Evolutionary conservation across 2,888 invertebrate species (phyloP), one percentile per base, ranked within the genome.

Genomic region (Thera britannica): DNA sequence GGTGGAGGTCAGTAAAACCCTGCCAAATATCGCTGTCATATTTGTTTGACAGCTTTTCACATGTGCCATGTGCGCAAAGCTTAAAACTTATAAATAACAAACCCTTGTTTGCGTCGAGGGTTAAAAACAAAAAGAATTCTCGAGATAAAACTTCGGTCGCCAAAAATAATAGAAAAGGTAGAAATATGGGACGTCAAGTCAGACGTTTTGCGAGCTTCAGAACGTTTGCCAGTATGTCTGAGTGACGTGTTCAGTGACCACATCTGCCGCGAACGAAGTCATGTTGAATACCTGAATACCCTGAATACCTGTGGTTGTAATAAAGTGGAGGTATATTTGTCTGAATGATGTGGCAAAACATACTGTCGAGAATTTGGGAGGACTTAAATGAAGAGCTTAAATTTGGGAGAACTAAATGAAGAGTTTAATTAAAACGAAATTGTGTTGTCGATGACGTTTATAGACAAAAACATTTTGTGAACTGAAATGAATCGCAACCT

Each of bases 221-320:
- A 64, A 68, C 58, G 64, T 65, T 65, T 68, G 54, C 64, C 63
- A 52, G 67, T 52, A 60, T 54, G 60, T 54, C 64, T 41, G 52
- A 12, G 38, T 56, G 67, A 68, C 68, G 54, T 68, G 60, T 52
- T 61, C 64, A 58, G 44, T 68, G 68, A 68, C 68, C 64, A 63
- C 44, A 41, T 48, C 34, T 41, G 58, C 38, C 52, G 48, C 60
- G 68, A 58, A 58, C 61, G 49, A 58, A 62, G 46, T 60, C 57
- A 60, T 63, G 63, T 49, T 56, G 54, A 62, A 67, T 62, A 57
- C 58, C 48, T 49, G 12, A 44, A 52, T 11, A 49, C 7, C 34
- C 2, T 11, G n/a, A 23, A 23, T 23, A 23, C 23, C 23, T 38
- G 38, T 23, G 12, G 11, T 38, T 38, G 38, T 38, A 38, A 2